Base-by-base conservation (phyloP, 2,888 invertebrate genomes). In the Chymomyza caudatula region DNA sequence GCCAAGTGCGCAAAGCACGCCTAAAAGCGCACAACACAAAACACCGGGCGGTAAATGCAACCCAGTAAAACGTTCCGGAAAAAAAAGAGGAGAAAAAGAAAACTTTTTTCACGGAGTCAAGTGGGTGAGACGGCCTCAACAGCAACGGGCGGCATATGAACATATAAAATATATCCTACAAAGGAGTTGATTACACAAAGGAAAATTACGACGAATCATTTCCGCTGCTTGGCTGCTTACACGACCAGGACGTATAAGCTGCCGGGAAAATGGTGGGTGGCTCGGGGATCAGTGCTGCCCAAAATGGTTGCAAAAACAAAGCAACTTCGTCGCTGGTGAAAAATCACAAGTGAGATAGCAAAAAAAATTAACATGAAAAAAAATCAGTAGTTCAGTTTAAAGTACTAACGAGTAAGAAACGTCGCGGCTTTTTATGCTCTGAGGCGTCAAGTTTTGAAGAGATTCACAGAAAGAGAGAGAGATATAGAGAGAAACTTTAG, bases 121-220 rank as follows among this genome's bases (percentile, higher is more conserved):
- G 13, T 43, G 56, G 29, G 55, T 59, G 55, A 44, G 60, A 17
- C 29, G 57, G 60, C 69, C 29, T 43, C 76, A 67, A 76, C 65
- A 70, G 69, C 69, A 65, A 61, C 42, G 83, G 3, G 11, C 29
- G 55, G 86, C 85, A 86, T 81, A 86, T 80, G 80, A 84, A 80
- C 81, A 86, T 78, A 81, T 79, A 86, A 86, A 82, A 85, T 85
- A 76, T 83, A 73, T 69, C 73, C 81, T 86, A 85, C 83, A 84
- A 87, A 87, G 86, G 88, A 88, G 88, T 88, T 88, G 88, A 88
- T 88, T 88, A 88, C 88, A 88, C 88, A 88, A 88, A 88, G 88
- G 88, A 88, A 88, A 88, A 88, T 89, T 89, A 89, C 88, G 88
- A 83, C 85, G 88, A 89, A 88, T 89, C 88, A 88, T 88, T 88